Evolutionary conservation across 1,140 invertebrate species (phyloP), one percentile per base, ranked within the genome.

Genomic region (Drosophila grimshawi): DNA sequence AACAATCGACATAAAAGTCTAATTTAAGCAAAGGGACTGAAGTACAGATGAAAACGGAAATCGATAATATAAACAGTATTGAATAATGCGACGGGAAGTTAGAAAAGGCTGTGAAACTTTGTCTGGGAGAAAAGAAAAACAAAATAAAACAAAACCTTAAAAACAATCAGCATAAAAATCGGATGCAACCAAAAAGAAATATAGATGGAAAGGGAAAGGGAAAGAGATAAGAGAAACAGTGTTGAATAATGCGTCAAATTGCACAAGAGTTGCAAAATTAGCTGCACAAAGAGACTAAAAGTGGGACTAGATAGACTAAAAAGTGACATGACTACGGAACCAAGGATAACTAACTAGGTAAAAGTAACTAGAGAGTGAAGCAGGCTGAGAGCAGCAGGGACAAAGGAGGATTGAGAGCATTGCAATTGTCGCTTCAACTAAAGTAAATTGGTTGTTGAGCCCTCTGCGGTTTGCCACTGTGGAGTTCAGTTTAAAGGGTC

Each of bases 381-480:
- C 35, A 3, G 37, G 41, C 11, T 39, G 41, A 57, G 67, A 27
- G 55, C 35, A 48, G 6, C 2, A n/a, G 59, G 32, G 19, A 1
- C 19, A 19, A 19, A 0, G 19, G 19, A 19, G 19, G 19, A 19
- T n/a, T 10, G 68, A 33, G 52, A 51, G 41, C 56, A 55, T 60
- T 68, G 48, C 65, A 74, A 74, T 69, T 74, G 71, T 68, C 65
- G 56, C 70, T 53, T 64, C 48, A 55, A 55, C 64, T 41, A 55
- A 60, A 60, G 55, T 68, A 51, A 62, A 57, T 45, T 56, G 66
- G 57, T 78, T 70, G 60, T 72, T 72, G 57, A 68, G 69, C 69
- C 48, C 19, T 19, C 30, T 68, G 65, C 32, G 65, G 65, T 68
- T 0, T 19, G 19, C 19, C 19, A 19, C 19, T 19, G 19, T 19